A percentile compares a stretch with the other conserved stretches of the same genome.
These are phyloP conservation scores for Diplodus puntazzo DNA, from an alignment of 2,797 vertebrate species.

Conservation along the genomic window DNA sequence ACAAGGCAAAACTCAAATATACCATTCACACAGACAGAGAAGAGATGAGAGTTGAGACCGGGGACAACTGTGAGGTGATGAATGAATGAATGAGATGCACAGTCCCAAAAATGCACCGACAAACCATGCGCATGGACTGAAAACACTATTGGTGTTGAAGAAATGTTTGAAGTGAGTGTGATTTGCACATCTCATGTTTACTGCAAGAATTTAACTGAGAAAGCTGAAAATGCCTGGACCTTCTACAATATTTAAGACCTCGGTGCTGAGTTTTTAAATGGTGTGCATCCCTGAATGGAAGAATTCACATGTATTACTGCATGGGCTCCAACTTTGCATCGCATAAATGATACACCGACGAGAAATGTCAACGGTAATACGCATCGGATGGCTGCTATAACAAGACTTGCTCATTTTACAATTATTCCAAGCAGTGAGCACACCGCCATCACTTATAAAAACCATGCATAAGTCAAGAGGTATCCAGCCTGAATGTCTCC, in stretches of 20 bases:
- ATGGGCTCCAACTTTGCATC: slow-evolving; percentile 46
- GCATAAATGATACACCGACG: slow-evolving; percentile 61
- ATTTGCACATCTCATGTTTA: slow-evolving; percentile 3
- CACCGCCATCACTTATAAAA: slow-evolving; percentile 46
- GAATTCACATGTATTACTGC: slow-evolving; percentile 53
- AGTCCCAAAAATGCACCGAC: neutral
- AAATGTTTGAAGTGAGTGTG: neutral
- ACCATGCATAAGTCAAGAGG: slow-evolving; percentile 65
- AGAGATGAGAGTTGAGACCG: neutral
- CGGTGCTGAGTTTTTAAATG: slow-evolving; percentile 41
- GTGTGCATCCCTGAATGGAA: slow-evolving; percentile 55
- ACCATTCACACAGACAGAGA: neutral
- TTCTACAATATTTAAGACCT: slow-evolving; percentile 62
- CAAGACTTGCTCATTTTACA: slow-evolving; percentile 70
- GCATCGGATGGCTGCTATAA: slow-evolving; percentile 54
- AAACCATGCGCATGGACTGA: neutral
- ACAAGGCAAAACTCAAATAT: neutral
- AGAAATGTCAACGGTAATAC: slow-evolving; percentile 59
- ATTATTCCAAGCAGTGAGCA: slow-evolving; percentile 70
- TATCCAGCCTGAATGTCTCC: slow-evolving; percentile 28
- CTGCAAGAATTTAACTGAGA: slow-evolving; percentile 23
- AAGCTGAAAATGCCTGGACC: slow-evolving; percentile 22
- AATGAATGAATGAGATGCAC: neutral
- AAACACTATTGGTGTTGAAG: neutral
- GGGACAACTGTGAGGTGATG: slow-evolving; percentile 1